A percentile compares a stretch with the other conserved stretches of the same genome.
phyloP scores from a whole-genome alignment of 2,797 vertebrate species.

The Malacoraja senta region DNA sequence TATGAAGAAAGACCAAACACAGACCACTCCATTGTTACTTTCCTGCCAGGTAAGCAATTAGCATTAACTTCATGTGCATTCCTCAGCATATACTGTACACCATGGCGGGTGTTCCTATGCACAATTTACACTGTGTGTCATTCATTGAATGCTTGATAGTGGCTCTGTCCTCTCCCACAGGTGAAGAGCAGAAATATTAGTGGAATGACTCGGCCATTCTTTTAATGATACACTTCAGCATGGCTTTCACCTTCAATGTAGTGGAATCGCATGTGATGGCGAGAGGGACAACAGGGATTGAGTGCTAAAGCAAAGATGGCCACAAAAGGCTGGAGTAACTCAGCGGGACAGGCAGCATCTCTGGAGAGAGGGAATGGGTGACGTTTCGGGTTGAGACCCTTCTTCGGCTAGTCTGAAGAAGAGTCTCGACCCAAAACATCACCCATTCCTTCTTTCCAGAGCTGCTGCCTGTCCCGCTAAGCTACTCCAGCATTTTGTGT shows the following conservation, averaged over 20 bases:
- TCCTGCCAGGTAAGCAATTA: conserved; percentile 63
- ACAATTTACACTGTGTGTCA: background rate
- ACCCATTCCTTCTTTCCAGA: too few species aligned
- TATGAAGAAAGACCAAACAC: conserved; percentile 72
- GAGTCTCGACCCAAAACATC: too few species aligned
- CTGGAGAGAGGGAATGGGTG: too few species aligned
- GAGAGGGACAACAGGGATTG: background rate
- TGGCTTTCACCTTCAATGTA: background rate
- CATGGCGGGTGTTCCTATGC: background rate
- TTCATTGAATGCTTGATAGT: background rate
- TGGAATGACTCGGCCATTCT: background rate
- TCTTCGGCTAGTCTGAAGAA: too few species aligned
- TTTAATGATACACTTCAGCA: background rate
- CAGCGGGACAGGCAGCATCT: too few species aligned
- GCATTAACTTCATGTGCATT: background rate
- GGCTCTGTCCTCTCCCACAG: background rate
- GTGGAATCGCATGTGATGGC: background rate
- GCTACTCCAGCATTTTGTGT: too few species aligned
- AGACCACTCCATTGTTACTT: conserved; percentile 63
- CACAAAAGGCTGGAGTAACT: too few species aligned
- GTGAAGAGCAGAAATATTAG: background rate
- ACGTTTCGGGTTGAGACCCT: too few species aligned
- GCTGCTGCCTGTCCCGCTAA: too few species aligned
- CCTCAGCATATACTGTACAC: background rate
- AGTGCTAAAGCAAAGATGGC: background rate